These are phyloP conservation scores for Heliangelus exortis DNA, from an alignment of 2,797 vertebrate species.

Conservation along the genomic window DNA sequence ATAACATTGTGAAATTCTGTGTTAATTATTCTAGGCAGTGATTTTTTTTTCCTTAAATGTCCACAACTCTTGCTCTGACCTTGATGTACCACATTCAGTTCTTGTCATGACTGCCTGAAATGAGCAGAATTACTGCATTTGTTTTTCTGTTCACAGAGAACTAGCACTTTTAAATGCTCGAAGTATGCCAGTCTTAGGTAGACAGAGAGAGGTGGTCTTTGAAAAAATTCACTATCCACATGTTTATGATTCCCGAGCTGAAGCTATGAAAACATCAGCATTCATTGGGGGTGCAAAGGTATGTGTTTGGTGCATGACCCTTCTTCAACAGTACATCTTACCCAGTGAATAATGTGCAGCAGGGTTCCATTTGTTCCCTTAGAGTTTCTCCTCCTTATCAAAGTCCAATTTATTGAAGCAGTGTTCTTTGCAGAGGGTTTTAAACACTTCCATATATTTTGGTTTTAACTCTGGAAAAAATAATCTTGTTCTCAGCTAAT, in stretches of 20 bases:
- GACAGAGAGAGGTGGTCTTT: conserved; percentile 81
- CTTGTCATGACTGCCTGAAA: conserved; percentile 18
- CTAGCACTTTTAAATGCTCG: conserved; percentile 89
- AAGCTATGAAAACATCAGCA: conserved; percentile 90
- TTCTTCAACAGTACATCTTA: not conserved
- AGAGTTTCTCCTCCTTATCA: not conserved
- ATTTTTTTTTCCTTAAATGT: not conserved
- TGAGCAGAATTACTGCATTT: not conserved
- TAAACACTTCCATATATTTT: not conserved
- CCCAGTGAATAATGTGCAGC: not conserved
- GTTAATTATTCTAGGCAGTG: not conserved
- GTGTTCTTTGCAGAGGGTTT: not conserved
- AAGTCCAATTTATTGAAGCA: not conserved
- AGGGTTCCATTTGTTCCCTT: conserved; percentile 15
- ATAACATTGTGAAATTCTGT: not conserved
- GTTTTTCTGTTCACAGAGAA: conserved; percentile 82
- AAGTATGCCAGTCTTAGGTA: conserved; percentile 82
- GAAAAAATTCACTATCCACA: conserved; percentile 90
- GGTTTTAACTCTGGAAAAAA: not conserved
- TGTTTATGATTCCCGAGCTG: conserved; percentile 92
- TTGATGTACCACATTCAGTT: not conserved
- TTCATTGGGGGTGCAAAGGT: conserved; percentile 97
- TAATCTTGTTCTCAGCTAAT: not conserved
- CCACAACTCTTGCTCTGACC: not conserved
- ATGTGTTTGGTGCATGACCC: conserved; percentile 23